Evolutionary conservation across 2,888 invertebrate genomes (phyloP), one percentile per base, ranked within the genome.

Genomic region (Cosmia trapezina): DNA sequence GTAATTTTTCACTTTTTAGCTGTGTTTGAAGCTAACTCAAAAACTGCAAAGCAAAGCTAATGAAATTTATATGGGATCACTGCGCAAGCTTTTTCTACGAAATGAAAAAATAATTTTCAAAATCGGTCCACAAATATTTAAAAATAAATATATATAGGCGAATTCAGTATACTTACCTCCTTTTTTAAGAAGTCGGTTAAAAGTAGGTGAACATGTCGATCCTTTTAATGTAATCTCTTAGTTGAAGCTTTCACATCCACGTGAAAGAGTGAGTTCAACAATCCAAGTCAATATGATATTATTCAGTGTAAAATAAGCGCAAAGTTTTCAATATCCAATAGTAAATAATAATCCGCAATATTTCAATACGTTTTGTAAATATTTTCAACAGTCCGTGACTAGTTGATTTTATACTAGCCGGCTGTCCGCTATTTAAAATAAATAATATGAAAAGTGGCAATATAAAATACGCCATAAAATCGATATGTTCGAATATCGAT

Each of bases 401-500:
- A 76, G 65, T 74, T 66, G 63, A 67, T 70, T 61, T 70, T 56
- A 68, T 72, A 78, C 68, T 70, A 69, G 37, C 28, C 12, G 33
- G 59, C 61, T 33, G 60, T 67, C 22, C 70, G 41, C 54, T 66
- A 80, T 80, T 80, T 76, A 69, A 64, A 80, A 78, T 74, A 76
- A 83, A 87, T 84, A 85, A 83, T 78, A 81, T 80, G 75, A 79
- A 83, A 78, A 76, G 61, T 72, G 75, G 69, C 80, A 74, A 83
- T 85, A 84, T 88, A 86, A 88, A 89, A 87, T 88, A 84, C 84
- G 79, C 83, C 86, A 86, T 89, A 86, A 89, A 89, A 88, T 87
- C 87, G 86, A 86, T 87, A 87, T 81, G 87, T 82, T 87, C 69
- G 76, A 87, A 89, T 89, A 87, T 86, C 86, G 80, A 85, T 83